Base-by-base conservation (phyloP, 1,140 invertebrate species). In the Dermatophagoides farinae region DNA sequence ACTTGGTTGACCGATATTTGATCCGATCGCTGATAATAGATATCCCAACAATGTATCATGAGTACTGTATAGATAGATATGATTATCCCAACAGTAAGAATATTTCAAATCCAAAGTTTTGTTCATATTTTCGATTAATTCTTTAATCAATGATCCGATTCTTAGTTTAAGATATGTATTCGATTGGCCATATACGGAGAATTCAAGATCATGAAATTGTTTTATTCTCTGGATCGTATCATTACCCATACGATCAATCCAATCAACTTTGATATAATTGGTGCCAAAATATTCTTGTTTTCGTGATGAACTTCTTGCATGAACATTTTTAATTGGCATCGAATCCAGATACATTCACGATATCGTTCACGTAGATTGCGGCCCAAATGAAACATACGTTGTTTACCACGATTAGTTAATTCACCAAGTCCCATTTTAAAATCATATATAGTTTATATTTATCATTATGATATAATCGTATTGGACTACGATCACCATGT, bases 401-500 rank as follows among this genome's bases (percentile, higher is more conserved):
- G 14, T 37, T 60, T 60, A 16, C 58, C 58, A 31, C 14, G 10
- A 20, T 2, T 10, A 16, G 46, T 60, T 44, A 60, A 40, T 25
- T 47, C 31, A n/a, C 58, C 58, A 6, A 49, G 16, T 12, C 58
- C 58, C 10, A 50, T n/a, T 11, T 18, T 47, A 11, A 10, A 39
- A 9, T 31, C 39, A 25, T 55, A 37, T n/a, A n/a, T 31, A 37
- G 39, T 14, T 41, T 40, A 20, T 41, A 57, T 20, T 44, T 44
- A 47, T 60, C 50, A 41, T 12, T 52, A 11, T 16, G 10, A 39
- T 60, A 49, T 20, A 60, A 43, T 20, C 44, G 6, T 11, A 60
- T 47, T 39, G 58, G 44, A 11, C 44, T 49, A 11, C 58, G 41
- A n/a, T 60, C 58, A 40, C 58, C 58, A 37, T 60, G 58, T 49